Base-by-base conservation (phyloP, 2,113 vertebrate species). In the Aspidoscelis tigris region DNA sequence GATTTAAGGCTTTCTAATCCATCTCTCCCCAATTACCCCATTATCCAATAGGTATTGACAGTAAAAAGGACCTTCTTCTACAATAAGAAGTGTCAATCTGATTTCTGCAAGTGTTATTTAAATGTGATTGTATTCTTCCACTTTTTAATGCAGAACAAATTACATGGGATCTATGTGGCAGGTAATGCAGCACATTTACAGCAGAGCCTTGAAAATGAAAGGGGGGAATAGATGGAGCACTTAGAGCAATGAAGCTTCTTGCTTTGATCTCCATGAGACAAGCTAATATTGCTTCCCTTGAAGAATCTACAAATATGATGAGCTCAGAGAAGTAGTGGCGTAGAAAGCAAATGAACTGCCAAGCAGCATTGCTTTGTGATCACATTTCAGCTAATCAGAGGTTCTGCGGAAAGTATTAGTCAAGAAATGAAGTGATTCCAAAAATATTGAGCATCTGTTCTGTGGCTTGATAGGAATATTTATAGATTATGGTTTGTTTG, bases 61-160 rank as follows among this genome's bases (percentile, higher is more conserved):
- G 55, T 85, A 87, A 93, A 92, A 76, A 55, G 39, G 68, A 9
- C 43, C 65, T 88, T 85, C 55, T 50, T 81, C 24, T 66, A 84
- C 39, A 88, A 92, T 87, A 84, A 68, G 2, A 12, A 75, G 26
- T 58, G 78, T 89, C 85, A 88, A 86, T 53, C 74, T 88, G 69
- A 78, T 82, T 88, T 91, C n/a, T 70, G 1, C 20, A 89, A 90
- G 39, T 89, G 50, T 90, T 93, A 71, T 87, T 91, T 86, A 91
- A 81, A n/a, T 44, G 33, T 53, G 66, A 74, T 85, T 88, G 71
- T 81, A 82, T 76, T 72, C 88, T 88, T 68, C 44, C 72, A 84
- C n/a, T 87, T 92, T 70, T 81, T 82, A 65, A 24, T 88, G 85
- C 88, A 84, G 65, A 79, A 83, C 85, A 93, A 84, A 84, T 91